Evolutionary conservation across 1,140 invertebrate genomes (phyloP).

Genomic region (Sitophilus oryzae): DNA sequence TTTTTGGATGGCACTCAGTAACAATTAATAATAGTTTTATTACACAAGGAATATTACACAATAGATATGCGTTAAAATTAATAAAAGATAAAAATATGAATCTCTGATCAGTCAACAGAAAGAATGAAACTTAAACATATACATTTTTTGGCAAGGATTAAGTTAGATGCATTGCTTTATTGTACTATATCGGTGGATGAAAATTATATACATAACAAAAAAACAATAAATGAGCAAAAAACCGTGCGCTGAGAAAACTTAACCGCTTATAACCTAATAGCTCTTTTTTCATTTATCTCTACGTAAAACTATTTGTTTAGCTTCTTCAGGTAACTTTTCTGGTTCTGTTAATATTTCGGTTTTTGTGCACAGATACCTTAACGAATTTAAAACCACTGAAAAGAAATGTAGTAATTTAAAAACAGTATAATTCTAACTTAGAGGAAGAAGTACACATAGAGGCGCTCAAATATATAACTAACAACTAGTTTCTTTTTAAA

Average conservation of each 20-base stretch:
- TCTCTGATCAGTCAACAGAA: neutral
- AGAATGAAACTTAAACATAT: neutral
- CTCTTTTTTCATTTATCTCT: slow-evolving; percentile 12
- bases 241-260: neutral
- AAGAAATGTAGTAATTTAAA: slow-evolving; percentile 34
- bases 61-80: neutral
- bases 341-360: slow-evolving; percentile 91
- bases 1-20: too few relatives aligned
- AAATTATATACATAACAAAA: neutral
- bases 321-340: slow-evolving; percentile 79
- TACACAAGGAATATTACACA: neutral
- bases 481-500: too few relatives aligned
- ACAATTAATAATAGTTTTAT: too few relatives aligned
- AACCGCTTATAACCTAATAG: neutral
- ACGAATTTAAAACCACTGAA: slow-evolving; percentile 85
- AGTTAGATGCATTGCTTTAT: slow-evolving; percentile 10
- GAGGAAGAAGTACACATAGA: too few relatives aligned
- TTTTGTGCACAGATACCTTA: slow-evolving; percentile 82
- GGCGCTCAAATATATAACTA: neutral
- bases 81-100: neutral
- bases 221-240: slow-evolving; percentile 14
- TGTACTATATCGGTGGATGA: slow-evolving; percentile 7
- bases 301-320: slow-evolving; percentile 46
- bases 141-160: neutral
- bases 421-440: neutral